A percentile compares a stretch with the other conserved stretches of the same genome.
These are phyloP conservation scores for Puffinus mauretanicus DNA, from an alignment of 2,113 vertebrate species.

Conservation along the genomic window DNA sequence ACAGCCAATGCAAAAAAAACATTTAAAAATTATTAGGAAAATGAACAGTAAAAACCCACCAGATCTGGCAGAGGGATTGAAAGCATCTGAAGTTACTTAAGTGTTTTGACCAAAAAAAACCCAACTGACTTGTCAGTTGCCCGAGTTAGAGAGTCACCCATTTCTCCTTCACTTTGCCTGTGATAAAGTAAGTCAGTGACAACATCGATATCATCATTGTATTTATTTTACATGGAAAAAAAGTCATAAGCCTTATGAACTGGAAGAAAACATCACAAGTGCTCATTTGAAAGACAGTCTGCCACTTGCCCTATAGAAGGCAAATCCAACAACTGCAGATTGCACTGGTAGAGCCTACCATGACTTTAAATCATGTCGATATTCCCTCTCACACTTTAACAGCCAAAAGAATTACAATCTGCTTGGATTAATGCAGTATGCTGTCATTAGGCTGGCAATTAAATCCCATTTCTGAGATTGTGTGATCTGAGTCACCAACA, in stretches of 20 bases:
- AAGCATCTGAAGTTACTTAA: conserved; percentile 25
- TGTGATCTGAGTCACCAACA: conserved; percentile 53
- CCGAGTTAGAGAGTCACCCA: not conserved
- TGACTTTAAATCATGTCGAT: not conserved
- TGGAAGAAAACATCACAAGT: not conserved
- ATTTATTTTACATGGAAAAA: not conserved
- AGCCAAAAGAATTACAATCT: conserved; percentile 25
- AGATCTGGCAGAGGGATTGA: not conserved
- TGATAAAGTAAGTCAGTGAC: not conserved
- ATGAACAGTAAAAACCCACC: conserved; percentile 8
- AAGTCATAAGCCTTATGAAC: not conserved
- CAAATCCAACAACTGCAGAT: not conserved
- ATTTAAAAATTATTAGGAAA: conserved; percentile 6
- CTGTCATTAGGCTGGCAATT: conserved; percentile 27
- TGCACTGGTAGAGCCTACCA: not conserved
- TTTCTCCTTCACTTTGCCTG: not conserved
- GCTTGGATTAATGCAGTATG: not conserved
- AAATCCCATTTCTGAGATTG: conserved; percentile 26
- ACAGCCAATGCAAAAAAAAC: not conserved
- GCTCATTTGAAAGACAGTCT: not conserved
- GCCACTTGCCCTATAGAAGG: not conserved
- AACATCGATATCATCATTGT: not conserved
- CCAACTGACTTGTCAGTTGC: not conserved
- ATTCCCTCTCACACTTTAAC: conserved; percentile 7
- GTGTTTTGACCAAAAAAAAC: not conserved